Evolutionary conservation across 2,888 invertebrate species (phyloP).

Genomic region (Pandemis cinnamomeana): DNA sequence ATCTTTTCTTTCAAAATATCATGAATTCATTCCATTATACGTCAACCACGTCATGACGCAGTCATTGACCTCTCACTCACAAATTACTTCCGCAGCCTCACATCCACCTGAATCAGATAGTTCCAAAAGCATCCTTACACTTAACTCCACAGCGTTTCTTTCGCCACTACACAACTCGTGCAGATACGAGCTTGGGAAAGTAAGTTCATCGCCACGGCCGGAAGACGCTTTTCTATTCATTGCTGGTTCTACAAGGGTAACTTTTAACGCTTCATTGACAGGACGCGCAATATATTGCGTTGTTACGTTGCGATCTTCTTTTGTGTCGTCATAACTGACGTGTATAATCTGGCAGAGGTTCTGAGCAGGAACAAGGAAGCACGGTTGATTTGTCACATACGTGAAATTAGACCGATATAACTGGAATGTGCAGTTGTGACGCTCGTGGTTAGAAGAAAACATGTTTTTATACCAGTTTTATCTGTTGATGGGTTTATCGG

Average conservation of each 20-base stretch:
- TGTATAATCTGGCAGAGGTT: not conserved
- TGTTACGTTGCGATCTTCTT: too few relatives aligned
- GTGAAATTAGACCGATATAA: not conserved
- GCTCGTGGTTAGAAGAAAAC: not conserved
- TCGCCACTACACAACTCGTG: too few relatives aligned
- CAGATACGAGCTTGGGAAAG: too few relatives aligned
- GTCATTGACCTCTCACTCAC: slow-evolving; percentile 10
- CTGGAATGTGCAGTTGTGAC: slow-evolving; percentile 2
- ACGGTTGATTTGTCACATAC: not conserved
- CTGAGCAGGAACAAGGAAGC: not conserved
- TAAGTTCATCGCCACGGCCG: too few relatives aligned
- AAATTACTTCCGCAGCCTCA: not conserved
- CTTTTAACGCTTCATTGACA: too few relatives aligned
- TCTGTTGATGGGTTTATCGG: too few relatives aligned
- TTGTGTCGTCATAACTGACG: not conserved
- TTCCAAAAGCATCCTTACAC: too few relatives aligned
- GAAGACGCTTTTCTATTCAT: too few relatives aligned
- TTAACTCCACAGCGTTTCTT: too few relatives aligned
- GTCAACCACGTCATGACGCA: slow-evolving; percentile 13
- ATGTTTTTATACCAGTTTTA: not conserved
- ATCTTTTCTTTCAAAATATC: too few relatives aligned
- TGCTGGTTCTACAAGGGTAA: too few relatives aligned
- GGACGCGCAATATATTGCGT: not conserved
- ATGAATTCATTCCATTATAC: not conserved
- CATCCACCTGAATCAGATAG: too few relatives aligned